These are phyloP conservation scores for Amphiura filiformis DNA, from an alignment of 35 echinoderm and acorn worm species.

Conservation along the genomic window DNA sequence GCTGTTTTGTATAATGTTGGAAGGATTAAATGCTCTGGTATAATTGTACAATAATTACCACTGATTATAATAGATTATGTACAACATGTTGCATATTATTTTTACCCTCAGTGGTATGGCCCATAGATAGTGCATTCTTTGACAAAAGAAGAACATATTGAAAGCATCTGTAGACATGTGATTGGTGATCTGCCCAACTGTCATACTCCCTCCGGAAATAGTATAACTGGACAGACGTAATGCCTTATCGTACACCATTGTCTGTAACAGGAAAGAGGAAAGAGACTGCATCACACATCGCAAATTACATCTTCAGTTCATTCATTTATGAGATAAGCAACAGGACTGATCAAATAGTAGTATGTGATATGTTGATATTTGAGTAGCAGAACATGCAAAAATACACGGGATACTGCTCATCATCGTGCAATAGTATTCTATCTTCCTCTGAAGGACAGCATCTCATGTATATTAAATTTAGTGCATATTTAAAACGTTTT, in stretches of 20 bases:
- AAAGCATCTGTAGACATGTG: slow-evolving; percentile 91
- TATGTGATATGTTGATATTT: background rate
- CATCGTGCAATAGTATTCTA: too few relatives aligned
- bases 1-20: too few relatives aligned
- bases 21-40: too few relatives aligned
- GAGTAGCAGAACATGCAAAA: too few relatives aligned
- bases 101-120: slow-evolving; percentile 75
- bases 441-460: too few relatives aligned
- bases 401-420: too few relatives aligned
- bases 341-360: background rate
- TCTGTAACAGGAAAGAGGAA: slow-evolving; percentile 23
- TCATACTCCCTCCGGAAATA: slow-evolving; percentile 81
- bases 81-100: too few relatives aligned
- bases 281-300: background rate
- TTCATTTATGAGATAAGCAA: background rate
- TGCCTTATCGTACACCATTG: slow-evolving; percentile 76
- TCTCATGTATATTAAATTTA: too few relatives aligned
- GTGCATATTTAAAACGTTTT: too few relatives aligned
- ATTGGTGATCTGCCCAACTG: slow-evolving; percentile 91
- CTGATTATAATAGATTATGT: too few relatives aligned
- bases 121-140: slow-evolving; percentile 60
- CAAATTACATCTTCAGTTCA: background rate
- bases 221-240: slow-evolving; percentile 72
- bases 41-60: too few relatives aligned
- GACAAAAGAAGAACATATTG: too few relatives aligned